phyloP scores from a whole-genome alignment of 1,140 invertebrate species.

The Dendroctonus ponderosae region DNA sequence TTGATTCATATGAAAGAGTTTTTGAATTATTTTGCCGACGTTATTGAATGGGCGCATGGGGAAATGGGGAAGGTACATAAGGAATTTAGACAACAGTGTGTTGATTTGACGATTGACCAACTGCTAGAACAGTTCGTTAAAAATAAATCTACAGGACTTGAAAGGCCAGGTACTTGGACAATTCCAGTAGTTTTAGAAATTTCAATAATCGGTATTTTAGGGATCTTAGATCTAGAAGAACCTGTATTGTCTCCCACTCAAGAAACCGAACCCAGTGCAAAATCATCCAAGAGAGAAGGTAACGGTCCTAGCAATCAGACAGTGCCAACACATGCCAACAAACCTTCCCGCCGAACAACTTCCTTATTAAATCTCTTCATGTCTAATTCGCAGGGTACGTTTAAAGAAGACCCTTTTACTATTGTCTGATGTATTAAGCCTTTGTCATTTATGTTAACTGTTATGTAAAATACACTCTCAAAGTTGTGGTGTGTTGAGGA shows the following conservation, averaged over 20 bases:
- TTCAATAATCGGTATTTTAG: conserved; percentile 25
- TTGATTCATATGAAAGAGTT: conserved; percentile 95
- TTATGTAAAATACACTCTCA: too few relatives aligned
- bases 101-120: conserved; percentile 89
- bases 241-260: conserved; percentile 43
- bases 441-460: background rate
- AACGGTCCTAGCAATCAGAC: conserved; percentile 51
- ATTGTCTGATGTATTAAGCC: conserved; percentile 24
- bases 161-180: conserved; percentile 74
- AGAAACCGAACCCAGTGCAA: conserved; percentile 32
- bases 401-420: conserved; percentile 5
- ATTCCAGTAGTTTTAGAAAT: conserved; percentile 7
- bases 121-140: conserved; percentile 86
- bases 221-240: conserved; percentile 56
- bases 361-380: conserved; percentile 92
- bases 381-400: conserved; percentile 88
- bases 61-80: conserved; percentile 86
- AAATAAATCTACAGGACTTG: conserved; percentile 85
- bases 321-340: conserved; percentile 61
- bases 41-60: conserved; percentile 85
- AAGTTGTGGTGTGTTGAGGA: too few relatives aligned
- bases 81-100: conserved; percentile 86
- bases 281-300: conserved; percentile 57
- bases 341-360: conserved; percentile 86
- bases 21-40: conserved; percentile 82